Evolutionary conservation across 2,113 vertebrate species (phyloP).

Genomic region (Labeo catla): DNA sequence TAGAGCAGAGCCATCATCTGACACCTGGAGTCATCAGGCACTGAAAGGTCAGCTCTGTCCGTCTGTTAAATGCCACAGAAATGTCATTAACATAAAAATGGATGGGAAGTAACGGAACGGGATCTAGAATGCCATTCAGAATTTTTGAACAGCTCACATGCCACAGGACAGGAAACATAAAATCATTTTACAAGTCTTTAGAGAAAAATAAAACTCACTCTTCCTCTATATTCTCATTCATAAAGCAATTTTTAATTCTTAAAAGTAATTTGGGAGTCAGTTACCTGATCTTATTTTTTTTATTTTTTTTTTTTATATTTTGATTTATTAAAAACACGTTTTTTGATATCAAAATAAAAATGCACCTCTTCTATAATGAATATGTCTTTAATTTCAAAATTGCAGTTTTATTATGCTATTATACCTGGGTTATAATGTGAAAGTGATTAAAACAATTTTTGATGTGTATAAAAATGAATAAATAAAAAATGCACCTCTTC

Average conservation of each 20-base stretch:
- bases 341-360: too few species aligned
- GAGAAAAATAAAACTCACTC: neutral
- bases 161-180: neutral
- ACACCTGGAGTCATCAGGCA: constrained; percentile 23
- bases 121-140: neutral
- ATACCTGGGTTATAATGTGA: too few species aligned
- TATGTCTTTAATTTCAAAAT: neutral
- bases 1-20: constrained; percentile 6
- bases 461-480: neutral
- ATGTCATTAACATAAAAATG: constrained; percentile 47
- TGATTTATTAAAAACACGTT: neutral
- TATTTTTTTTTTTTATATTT: neutral
- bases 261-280: neutral
- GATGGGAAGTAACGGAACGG: neutral
- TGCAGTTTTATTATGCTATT: too few species aligned
- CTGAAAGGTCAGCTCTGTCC: constrained; percentile 22
- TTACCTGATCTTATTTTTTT: neutral
- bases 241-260: neutral
- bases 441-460: too few species aligned
- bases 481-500: neutral
- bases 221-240: neutral
- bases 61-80: constrained; percentile 41
- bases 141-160: neutral
- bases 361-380: too few species aligned
- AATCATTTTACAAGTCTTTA: neutral